Conservation (phyloP, 35 echinoderm and acorn worm species). For the Patiria miniata region DNA sequence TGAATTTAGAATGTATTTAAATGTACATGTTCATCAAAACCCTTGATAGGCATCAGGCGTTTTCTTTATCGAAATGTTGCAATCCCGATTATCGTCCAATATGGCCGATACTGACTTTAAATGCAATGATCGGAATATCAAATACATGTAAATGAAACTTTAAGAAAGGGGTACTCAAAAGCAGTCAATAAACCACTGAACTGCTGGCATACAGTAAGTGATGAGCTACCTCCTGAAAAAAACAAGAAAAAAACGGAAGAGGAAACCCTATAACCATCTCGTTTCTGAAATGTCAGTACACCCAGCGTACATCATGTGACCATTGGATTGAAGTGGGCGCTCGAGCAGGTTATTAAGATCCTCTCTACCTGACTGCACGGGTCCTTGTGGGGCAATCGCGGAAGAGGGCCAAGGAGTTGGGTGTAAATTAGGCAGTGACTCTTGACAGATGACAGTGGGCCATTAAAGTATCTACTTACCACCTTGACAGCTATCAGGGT, state of each 20-base stretch:
- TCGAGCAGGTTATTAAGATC: conserved; percentile 7
- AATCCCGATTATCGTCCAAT: too few species aligned
- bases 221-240: neutral
- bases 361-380: neutral
- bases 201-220: neutral
- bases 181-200: neutral
- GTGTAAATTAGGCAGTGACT: conserved; percentile 28
- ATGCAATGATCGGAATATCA: too few species aligned
- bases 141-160: too few species aligned
- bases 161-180: too few species aligned
- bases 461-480: conserved; percentile 32
- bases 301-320: neutral
- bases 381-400: conserved; percentile 19
- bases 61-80: too few species aligned
- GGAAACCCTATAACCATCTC: conserved; percentile 2
- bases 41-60: too few species aligned
- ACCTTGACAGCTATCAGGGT: conserved; percentile 27
- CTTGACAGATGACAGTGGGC: conserved; percentile 27
- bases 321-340: conserved; percentile 12
- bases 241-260: neutral
- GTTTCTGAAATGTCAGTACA: neutral
- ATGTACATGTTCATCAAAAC: too few species aligned
- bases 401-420: conserved; percentile 23
- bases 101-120: too few species aligned
- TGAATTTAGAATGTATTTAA: too few species aligned